Evolutionary conservation across 2,888 invertebrate genomes (phyloP).

Genomic region (Lasius fuliginosus): DNA sequence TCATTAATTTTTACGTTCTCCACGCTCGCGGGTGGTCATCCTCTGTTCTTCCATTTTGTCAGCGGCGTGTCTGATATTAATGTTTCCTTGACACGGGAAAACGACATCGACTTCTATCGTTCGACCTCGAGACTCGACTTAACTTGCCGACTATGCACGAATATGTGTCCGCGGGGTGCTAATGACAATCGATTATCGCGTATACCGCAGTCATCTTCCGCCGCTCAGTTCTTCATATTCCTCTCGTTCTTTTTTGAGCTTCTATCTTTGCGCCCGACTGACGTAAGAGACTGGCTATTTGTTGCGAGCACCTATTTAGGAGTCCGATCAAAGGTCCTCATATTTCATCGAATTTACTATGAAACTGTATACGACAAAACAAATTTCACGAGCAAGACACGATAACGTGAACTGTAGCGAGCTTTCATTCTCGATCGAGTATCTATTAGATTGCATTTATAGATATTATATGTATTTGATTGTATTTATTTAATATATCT

Average conservation of each 20-base stretch:
- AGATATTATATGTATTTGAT: too few relatives aligned
- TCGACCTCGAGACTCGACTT: constrained; percentile 25
- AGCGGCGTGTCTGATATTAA: constrained; percentile 68
- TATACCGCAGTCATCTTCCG: constrained; percentile 63
- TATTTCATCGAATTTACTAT: constrained; percentile 67
- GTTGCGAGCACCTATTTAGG: constrained; percentile 72
- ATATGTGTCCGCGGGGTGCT: constrained; percentile 71
- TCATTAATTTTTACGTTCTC: constrained; percentile 75
- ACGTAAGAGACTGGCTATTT: constrained; percentile 67
- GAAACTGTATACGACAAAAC: constrained; percentile 59
- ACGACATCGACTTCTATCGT: constrained; percentile 56
- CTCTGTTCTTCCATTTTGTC: constrained; percentile 66
- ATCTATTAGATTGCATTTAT: too few relatives aligned
- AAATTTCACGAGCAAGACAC: constrained; percentile 40
- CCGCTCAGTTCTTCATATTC: constrained; percentile 28
- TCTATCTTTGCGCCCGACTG: constrained; percentile 62
- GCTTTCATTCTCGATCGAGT: too few relatives aligned
- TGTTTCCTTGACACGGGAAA: constrained; percentile 74
- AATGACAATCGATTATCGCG: constrained; percentile 80
- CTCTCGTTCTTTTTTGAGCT: constrained; percentile 46
- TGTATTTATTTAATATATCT: too few relatives aligned
- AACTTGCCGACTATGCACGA: constrained; percentile 38
- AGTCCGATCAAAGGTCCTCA: constrained; percentile 66
- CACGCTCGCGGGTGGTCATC: constrained; percentile 80
- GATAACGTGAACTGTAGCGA: not conserved